Evolutionary conservation across 2,888 invertebrate species (phyloP).

Genomic region (Eurytoma californica): DNA sequence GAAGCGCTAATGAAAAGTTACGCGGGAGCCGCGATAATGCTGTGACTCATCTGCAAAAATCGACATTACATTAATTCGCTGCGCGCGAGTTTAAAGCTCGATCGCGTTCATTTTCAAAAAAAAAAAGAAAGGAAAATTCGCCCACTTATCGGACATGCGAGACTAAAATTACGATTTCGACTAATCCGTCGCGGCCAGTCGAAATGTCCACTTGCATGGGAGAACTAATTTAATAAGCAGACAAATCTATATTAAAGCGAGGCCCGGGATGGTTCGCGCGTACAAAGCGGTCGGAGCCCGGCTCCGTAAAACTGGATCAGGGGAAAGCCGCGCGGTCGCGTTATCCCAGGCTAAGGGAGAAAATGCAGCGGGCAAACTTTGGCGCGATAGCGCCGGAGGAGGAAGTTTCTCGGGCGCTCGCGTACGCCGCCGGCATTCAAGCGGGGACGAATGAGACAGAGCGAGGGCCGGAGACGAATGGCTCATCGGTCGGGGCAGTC

Average conservation of each 20-base stretch:
- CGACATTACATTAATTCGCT: too few species aligned
- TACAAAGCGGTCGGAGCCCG: too few species aligned
- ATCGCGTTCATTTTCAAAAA: too few species aligned
- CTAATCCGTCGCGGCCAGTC: too few species aligned
- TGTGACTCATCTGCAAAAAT: not conserved
- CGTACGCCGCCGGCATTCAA: not conserved
- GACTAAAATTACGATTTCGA: too few species aligned
- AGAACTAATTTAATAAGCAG: too few species aligned
- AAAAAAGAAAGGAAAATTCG: too few species aligned
- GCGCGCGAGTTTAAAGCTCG: too few species aligned
- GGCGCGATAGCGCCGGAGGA: not conserved
- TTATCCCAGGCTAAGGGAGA: not conserved
- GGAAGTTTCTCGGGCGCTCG: not conserved
- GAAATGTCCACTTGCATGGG: too few species aligned
- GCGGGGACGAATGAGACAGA: too few species aligned
- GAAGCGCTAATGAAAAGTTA: conserved; percentile 31
- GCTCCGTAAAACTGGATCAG: not conserved
- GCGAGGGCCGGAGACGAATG: not conserved
- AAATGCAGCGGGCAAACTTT: not conserved
- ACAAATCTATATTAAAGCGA: not conserved
- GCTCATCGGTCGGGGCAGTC: conserved; percentile 16
- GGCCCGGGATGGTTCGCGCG: too few species aligned
- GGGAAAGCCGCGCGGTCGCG: not conserved
- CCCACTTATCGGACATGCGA: too few species aligned
- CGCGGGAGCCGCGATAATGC: not conserved